These are phyloP conservation scores for Redunca redunca DNA, from an alignment of 2,113 vertebrate genomes.

Conservation along the genomic window DNA sequence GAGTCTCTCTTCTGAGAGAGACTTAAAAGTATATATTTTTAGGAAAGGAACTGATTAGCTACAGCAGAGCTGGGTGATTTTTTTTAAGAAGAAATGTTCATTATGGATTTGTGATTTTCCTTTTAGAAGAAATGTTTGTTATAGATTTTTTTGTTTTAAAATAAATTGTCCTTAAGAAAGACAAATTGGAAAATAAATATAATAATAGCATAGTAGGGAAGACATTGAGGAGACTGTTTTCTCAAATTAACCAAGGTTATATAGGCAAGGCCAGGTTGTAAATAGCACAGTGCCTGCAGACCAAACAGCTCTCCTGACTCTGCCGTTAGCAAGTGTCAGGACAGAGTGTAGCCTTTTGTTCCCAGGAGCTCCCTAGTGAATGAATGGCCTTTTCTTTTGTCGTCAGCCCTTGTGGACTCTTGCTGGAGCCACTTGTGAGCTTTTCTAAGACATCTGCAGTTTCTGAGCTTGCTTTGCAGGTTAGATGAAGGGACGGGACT, in stretches of 20 bases:
- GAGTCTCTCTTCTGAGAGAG: neutral
- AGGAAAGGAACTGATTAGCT: neutral
- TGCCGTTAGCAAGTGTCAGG: neutral
- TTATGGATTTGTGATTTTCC: neutral
- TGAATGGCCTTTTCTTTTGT: conserved; percentile 23
- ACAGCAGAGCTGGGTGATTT: neutral
- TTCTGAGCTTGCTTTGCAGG: neutral
- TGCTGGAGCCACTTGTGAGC: neutral
- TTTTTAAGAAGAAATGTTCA: neutral
- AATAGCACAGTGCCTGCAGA: neutral
- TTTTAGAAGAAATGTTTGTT: neutral
- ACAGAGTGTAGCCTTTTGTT: conserved; percentile 40
- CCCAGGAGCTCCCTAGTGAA: neutral
- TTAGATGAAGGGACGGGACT: neutral
- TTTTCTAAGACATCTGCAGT: neutral
- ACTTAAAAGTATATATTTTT: neutral
- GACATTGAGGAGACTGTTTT: neutral
- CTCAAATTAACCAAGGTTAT: neutral
- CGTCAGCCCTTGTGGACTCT: neutral
- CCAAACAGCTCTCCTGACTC: conserved; percentile 19
- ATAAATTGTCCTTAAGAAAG: neutral
- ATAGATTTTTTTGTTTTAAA: conserved; percentile 28
- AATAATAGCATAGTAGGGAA: neutral
- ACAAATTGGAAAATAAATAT: neutral
- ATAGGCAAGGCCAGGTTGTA: neutral